phyloP scores from a whole-genome alignment of 2,797 vertebrate genomes.

The Erpetoichthys calabaricus region DNA sequence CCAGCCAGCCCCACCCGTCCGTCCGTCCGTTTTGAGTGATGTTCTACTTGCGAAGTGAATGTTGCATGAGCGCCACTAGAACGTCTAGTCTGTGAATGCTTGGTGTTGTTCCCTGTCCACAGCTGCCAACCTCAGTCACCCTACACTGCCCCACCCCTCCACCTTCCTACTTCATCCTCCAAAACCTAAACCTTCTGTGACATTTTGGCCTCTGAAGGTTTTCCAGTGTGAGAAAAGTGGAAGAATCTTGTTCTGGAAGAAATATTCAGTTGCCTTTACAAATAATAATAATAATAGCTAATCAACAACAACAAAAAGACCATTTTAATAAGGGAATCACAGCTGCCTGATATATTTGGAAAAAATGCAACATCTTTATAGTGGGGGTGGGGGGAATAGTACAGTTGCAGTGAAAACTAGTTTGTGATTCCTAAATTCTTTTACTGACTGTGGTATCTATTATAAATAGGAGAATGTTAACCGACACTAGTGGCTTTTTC shows the following conservation, averaged over 20 bases:
- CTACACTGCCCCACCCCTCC: slow-evolving; percentile 10
- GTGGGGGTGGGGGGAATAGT: background rate
- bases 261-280: slow-evolving; percentile 63
- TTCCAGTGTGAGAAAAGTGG: slow-evolving; percentile 34
- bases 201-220: slow-evolving; percentile 25
- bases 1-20: slow-evolving; percentile 19
- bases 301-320: slow-evolving; percentile 23
- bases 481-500: slow-evolving; percentile 73
- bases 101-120: slow-evolving; percentile 29
- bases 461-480: slow-evolving; percentile 65
- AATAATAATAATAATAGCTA: slow-evolving; percentile 34
- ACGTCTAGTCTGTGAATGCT: slow-evolving; percentile 14
- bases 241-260: slow-evolving; percentile 37
- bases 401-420: slow-evolving; percentile 1
- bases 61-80: slow-evolving; percentile 19
- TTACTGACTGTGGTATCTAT: slow-evolving; percentile 54
- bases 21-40: slow-evolving; percentile 22
- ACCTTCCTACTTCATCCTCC: slow-evolving; percentile 7
- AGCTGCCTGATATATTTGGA: slow-evolving; percentile 6
- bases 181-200: background rate
- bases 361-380: slow-evolving; percentile 8
- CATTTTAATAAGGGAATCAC: slow-evolving; percentile 9
- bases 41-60: slow-evolving; percentile 23
- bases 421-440: slow-evolving; percentile 18
- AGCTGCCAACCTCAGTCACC: background rate